Percentiles rank a stretch among this genome's conserved stretches.
These are phyloP conservation scores for Diadema setosum DNA, from an alignment of 35 echinoderm and acorn worm species.

Conservation along the genomic window DNA sequence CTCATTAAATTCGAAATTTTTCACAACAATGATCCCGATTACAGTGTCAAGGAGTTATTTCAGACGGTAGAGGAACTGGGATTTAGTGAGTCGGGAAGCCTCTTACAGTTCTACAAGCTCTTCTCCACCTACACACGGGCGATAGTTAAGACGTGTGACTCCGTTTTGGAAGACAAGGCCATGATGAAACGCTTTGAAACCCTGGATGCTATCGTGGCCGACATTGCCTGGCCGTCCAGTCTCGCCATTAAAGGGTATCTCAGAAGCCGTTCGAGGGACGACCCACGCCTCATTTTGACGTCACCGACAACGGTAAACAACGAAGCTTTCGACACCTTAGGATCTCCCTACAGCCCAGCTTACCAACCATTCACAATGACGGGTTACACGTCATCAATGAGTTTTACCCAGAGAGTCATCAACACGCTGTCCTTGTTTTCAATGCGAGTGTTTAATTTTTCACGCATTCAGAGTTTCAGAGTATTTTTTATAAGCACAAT, in stretches of 20 bases:
- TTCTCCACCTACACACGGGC: neutral
- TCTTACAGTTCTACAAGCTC: neutral
- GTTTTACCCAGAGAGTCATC: neutral
- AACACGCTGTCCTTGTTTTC: neutral
- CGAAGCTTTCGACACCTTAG: neutral
- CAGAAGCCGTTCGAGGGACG: neutral
- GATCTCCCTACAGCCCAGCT: neutral
- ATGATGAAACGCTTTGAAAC: neutral
- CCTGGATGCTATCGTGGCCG: neutral
- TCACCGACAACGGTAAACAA: neutral
- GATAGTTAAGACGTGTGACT: neutral
- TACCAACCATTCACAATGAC: neutral
- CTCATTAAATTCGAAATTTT: neutral
- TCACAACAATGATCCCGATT: neutral
- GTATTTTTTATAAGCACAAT: no score
- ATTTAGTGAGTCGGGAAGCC: neutral
- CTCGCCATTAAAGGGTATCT: neutral
- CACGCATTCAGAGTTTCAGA: no score
- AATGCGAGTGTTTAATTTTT: no score
- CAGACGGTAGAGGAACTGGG: neutral
- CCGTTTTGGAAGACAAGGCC: neutral
- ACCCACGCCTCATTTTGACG: neutral
- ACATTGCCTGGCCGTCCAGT: neutral
- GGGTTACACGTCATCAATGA: neutral
- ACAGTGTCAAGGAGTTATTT: neutral